Percentiles rank a stretch among this genome's conserved stretches.
Evolutionary conservation across 30 jellyfish, hydroid and myxozoan species (phyloP).

Genomic region (Turritopsis dohrnii): DNA sequence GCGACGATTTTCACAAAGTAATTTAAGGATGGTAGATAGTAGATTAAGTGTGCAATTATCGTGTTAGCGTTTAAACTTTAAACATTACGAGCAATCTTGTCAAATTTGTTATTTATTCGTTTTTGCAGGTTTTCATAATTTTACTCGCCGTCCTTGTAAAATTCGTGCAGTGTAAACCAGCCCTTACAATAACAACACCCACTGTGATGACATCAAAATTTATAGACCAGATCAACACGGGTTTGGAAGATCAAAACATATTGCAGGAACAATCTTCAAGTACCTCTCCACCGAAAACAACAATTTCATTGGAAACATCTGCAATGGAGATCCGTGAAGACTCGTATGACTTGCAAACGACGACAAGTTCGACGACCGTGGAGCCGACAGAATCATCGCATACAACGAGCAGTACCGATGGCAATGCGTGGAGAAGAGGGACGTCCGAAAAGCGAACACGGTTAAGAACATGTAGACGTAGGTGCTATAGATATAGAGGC

Average conservation of each 20-base stretch:
- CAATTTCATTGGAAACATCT: background rate
- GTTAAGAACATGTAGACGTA: background rate
- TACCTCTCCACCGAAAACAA: too few species aligned
- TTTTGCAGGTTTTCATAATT: background rate
- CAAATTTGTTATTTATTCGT: background rate
- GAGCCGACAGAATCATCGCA: background rate
- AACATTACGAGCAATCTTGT: too few species aligned
- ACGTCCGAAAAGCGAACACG: background rate
- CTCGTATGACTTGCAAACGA: background rate
- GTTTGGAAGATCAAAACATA: background rate
- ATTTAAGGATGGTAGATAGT: too few species aligned
- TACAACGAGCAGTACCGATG: background rate
- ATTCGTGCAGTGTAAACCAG: background rate
- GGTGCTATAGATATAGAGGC: background rate
- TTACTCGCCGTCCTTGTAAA: background rate
- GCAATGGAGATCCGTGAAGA: too few species aligned
- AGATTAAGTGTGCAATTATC: too few species aligned
- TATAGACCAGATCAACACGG: background rate
- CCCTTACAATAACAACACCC: background rate
- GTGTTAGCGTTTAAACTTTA: too few species aligned
- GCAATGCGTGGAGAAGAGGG: background rate
- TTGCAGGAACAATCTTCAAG: too few species aligned
- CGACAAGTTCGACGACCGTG: background rate
- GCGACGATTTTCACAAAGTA: too few species aligned
- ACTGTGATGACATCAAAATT: background rate